A percentile compares a stretch with the other conserved stretches of the same genome.
Conservation (phyloP, 2,113 vertebrate genomes). For the Gila orcuttii region DNA sequence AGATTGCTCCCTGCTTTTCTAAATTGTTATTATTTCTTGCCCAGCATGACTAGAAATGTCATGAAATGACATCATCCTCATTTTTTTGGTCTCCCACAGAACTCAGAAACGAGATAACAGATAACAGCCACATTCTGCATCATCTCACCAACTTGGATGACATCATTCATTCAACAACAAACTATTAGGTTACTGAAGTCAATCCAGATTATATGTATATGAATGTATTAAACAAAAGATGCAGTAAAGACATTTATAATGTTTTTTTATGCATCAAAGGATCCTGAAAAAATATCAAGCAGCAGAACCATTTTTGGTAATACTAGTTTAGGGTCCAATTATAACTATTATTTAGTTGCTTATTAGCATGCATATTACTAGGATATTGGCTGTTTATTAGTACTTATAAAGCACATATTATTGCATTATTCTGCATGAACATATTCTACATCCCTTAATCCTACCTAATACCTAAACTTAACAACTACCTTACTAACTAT, state of each 20-base stretch:
- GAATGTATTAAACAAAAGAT: background rate
- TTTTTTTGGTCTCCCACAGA: background rate
- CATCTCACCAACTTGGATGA: slow-evolving; percentile 28
- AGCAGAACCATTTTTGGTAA: background rate
- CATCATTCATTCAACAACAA: slow-evolving; percentile 18
- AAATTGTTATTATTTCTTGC: background rate
- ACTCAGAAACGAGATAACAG: background rate
- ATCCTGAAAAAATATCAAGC: background rate
- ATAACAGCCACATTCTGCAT: slow-evolving; percentile 18
- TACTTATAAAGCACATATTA: no score
- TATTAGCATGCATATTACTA: no score
- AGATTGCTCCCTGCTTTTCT: background rate
- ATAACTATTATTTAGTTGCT: no score
- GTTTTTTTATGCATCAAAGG: background rate
- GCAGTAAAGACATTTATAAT: background rate
- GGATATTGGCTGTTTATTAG: no score
- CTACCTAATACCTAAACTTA: no score
- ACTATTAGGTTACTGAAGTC: background rate
- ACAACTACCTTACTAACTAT: no score
- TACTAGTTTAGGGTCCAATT: no score
- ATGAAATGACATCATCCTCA: slow-evolving; percentile 45
- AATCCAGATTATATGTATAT: background rate
- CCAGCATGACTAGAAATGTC: slow-evolving; percentile 2
- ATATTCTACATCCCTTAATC: no score
- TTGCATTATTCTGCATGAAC: no score